These are phyloP conservation scores for Paramacrobiotus metropolitanus DNA, from an alignment of 1,140 invertebrate genomes.

Conservation along the genomic window DNA sequence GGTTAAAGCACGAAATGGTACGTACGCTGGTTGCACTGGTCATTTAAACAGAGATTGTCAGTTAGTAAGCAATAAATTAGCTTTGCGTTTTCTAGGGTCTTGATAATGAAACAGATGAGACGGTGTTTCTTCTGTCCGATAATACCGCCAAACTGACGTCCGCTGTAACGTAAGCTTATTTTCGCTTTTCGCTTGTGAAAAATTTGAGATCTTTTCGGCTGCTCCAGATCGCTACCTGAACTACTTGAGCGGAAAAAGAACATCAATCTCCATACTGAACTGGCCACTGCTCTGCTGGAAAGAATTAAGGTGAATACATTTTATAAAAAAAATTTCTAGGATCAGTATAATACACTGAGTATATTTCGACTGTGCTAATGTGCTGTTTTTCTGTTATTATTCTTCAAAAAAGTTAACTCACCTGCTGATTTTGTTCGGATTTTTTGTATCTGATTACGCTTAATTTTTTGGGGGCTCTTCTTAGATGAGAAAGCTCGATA, in stretches of 20 bases:
- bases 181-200: slow-evolving; percentile 5
- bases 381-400: too few species aligned
- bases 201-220: slow-evolving; percentile 8
- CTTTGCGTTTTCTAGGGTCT: slow-evolving; percentile 21
- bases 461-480: too few species aligned
- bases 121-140: slow-evolving; percentile 51
- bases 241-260: slow-evolving; percentile 85
- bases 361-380: too few species aligned
- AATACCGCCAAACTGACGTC: slow-evolving; percentile 79
- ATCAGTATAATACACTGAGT: too few species aligned
- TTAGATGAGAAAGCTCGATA: slow-evolving; percentile 62
- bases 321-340: too few species aligned
- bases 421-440: too few species aligned
- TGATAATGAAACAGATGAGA: slow-evolving; percentile 28
- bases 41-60: too few species aligned
- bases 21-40: slow-evolving; percentile 5
- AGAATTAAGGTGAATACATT: slow-evolving; percentile 37
- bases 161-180: slow-evolving; percentile 42
- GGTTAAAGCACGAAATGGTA: slow-evolving; percentile 69
- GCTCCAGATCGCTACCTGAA: slow-evolving; percentile 55
- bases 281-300: slow-evolving; percentile 78
- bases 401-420: too few species aligned
- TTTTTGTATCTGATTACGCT: too few species aligned
- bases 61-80: too few species aligned
- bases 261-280: slow-evolving; percentile 94